Evolutionary conservation across 2,797 vertebrate species (phyloP).

Genomic region (Chelmon rostratus): DNA sequence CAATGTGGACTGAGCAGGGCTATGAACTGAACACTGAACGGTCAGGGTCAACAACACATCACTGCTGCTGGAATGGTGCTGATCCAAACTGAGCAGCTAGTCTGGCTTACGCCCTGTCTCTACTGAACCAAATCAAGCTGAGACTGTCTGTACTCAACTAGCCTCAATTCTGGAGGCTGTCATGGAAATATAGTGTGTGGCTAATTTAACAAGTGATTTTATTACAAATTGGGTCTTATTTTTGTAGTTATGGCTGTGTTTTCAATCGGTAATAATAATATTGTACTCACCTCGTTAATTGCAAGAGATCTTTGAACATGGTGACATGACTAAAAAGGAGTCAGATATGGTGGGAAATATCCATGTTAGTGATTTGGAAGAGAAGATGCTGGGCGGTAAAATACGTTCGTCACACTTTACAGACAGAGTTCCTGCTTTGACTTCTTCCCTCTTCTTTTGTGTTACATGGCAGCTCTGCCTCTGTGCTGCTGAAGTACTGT

Average conservation of each 20-base stretch:
- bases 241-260: neutral
- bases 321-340: neutral
- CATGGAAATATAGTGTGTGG: neutral
- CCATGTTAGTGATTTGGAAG: neutral
- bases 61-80: conserved; percentile 11
- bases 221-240: neutral
- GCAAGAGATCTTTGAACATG: neutral
- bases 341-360: neutral
- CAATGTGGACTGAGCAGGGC: neutral
- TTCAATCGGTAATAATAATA: neutral
- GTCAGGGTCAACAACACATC: neutral
- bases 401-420: neutral
- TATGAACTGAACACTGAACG: neutral
- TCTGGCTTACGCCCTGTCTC: neutral
- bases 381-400: neutral
- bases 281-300: neutral
- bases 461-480: neutral
- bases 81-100: conserved; percentile 21
- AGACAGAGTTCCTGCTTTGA: neutral
- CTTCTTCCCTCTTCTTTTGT: neutral
- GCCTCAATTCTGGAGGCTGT: neutral
- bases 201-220: neutral
- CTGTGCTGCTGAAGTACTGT: neutral
- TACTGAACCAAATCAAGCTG: conserved; percentile 28
- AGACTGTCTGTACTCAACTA: neutral